Evolutionary conservation across 2,888 invertebrate species (phyloP), one percentile per base, ranked within the genome.

Genomic region (Drosophila yooni): DNA sequence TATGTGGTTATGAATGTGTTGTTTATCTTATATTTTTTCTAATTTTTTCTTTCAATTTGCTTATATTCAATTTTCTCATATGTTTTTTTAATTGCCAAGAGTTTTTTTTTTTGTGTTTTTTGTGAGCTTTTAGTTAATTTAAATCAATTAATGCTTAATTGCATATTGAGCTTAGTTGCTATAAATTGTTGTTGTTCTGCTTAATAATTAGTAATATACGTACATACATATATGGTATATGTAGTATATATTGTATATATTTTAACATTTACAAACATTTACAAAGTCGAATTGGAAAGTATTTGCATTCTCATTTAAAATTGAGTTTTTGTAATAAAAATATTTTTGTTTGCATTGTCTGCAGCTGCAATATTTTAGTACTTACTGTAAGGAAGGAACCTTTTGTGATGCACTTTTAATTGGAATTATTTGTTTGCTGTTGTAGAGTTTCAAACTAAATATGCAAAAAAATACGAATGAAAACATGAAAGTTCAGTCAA

Each of bases 351-450:
- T 64, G 7, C 27, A 7, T 15, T 61, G n/a, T 64, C 54, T 59
- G 68, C 54, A 79, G 56, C 56, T 53, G 48, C 53, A 29, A 48
- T 67, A 31, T 68, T 66, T 62, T 72, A 72, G 67, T 74, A 70
- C 83, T 88, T 88, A 86, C 73, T 77, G 66, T 86, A 86, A 88
- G 90, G 88, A 89, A 89, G 89, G 89, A 89, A 91, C 89, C 59
- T 83, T 77, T 69, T 74, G 62, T 72, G 59, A 60, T 81, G 74
- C 69, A 62, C 63, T 54, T 59, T 75, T 29, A 48, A 63, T 65
- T 79, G 66, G 63, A 73, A 60, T 68, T 72, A 51, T 53, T 66
- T 74, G 40, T 52, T 46, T 60, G 53, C 38, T 68, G 50, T 56
- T 46, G 51, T 52, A 70, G 50, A 67, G 57, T 46, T 33, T 40